Evolutionary conservation across 2,113 vertebrate species (phyloP).

Genomic region (Dromaius novaehollandiae): DNA sequence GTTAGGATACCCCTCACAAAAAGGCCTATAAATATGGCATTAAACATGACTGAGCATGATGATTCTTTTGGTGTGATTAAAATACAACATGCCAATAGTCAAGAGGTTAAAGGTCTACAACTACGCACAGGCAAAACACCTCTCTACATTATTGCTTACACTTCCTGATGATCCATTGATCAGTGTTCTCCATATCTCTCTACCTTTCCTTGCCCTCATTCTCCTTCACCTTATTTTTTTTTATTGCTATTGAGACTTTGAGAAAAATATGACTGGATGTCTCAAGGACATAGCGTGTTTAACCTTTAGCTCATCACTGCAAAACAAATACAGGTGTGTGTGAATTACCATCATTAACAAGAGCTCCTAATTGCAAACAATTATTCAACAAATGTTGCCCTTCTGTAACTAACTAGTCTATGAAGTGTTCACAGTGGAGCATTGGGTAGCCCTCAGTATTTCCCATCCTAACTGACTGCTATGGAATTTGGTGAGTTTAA

Average conservation of each 20-base stretch:
- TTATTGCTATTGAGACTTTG: background rate
- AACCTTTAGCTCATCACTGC: slow-evolving; percentile 13
- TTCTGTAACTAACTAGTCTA: background rate
- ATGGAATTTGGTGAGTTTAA: background rate
- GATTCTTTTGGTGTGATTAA: background rate
- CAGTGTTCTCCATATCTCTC: background rate
- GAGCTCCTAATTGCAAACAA: slow-evolving; percentile 9
- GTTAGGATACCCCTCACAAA: background rate
- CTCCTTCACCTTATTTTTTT: background rate
- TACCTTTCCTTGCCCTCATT: background rate
- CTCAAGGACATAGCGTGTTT: slow-evolving; percentile 9
- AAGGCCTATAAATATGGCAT: background rate
- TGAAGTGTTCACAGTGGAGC: background rate
- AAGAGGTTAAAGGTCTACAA: background rate
- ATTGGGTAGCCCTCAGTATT: background rate
- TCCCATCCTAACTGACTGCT: background rate
- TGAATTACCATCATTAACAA: background rate
- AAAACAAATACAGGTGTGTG: slow-evolving; percentile 19
- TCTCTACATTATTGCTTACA: background rate
- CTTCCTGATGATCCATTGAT: background rate
- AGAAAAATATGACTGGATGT: background rate
- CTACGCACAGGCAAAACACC: background rate
- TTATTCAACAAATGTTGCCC: slow-evolving; percentile 6
- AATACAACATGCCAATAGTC: background rate
- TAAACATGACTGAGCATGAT: background rate